Conservation (phyloP, 2,888 invertebrate genomes). For the Argyresthia albistria region DNA sequence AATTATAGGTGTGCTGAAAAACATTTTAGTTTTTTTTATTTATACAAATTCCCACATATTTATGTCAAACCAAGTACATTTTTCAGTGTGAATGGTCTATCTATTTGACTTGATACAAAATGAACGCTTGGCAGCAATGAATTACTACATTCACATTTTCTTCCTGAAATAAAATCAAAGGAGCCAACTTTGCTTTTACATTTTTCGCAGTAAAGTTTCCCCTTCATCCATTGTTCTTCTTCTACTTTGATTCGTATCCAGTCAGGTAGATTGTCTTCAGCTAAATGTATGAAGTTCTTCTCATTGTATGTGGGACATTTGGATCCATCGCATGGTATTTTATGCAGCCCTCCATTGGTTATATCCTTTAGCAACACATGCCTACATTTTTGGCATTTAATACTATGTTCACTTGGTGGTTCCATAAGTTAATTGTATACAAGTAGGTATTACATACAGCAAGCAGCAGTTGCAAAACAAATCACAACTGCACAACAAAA, state of each 20-base stretch:
- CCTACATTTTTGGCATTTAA: constrained; percentile 65
- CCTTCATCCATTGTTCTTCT: constrained; percentile 75
- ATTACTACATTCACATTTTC: constrained; percentile 73
- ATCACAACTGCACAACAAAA: constrained; percentile 1
- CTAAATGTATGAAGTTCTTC: constrained; percentile 56
- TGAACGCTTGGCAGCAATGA: constrained; percentile 73
- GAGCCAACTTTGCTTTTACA: constrained; percentile 76
- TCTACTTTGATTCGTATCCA: constrained; percentile 71
- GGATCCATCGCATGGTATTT: constrained; percentile 22
- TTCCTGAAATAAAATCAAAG: constrained; percentile 77
- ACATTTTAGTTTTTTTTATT: background rate
- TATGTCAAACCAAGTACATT: background rate
- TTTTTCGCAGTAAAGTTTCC: constrained; percentile 75
- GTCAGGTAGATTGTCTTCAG: constrained; percentile 68
- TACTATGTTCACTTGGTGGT: constrained; percentile 12
- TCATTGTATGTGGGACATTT: constrained; percentile 38
- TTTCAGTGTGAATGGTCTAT: constrained; percentile 37
- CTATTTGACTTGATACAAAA: constrained; percentile 76
- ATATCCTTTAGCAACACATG: constrained; percentile 34
- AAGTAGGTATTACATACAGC: too few relatives aligned
- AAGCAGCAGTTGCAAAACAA: too few relatives aligned
- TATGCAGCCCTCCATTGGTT: constrained; percentile 15
- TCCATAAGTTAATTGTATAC: constrained; percentile 11
- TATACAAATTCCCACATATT: background rate
- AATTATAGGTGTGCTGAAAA: background rate